Evolutionary conservation across 2,888 invertebrate genomes (phyloP).

Genomic region (Eupithecia vulgata): DNA sequence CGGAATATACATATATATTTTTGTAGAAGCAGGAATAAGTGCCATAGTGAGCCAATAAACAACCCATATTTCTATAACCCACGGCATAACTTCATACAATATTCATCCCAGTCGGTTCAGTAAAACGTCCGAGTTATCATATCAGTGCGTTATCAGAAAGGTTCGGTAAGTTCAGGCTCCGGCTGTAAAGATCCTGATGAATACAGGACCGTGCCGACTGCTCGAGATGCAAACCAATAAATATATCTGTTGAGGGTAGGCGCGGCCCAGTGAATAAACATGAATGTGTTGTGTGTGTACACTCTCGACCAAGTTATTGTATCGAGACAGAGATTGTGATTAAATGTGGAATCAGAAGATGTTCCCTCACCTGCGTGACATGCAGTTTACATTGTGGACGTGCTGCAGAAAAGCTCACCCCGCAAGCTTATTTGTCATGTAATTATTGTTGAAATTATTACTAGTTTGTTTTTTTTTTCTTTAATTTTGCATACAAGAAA

Average conservation of each 20-base stretch:
- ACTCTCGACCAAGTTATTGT: conserved; percentile 43
- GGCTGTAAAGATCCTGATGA: conserved; percentile 74
- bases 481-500: too few species aligned
- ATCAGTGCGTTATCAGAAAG: conserved; percentile 29
- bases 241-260: conserved; percentile 68
- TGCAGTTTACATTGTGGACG: not conserved
- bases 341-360: not conserved
- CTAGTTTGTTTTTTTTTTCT: not conserved
- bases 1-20: not conserved
- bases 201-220: conserved; percentile 60
- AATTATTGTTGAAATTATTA: not conserved
- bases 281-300: conserved; percentile 52
- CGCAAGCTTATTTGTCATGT: not conserved
- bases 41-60: not conserved
- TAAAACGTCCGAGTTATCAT: conserved; percentile 42
- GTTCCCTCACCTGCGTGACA: too few species aligned
- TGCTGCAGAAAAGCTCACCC: too few species aligned
- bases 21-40: not conserved
- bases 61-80: not conserved
- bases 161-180: conserved; percentile 35
- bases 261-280: conserved; percentile 62
- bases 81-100: conserved; percentile 7
- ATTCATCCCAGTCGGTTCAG: conserved; percentile 9
- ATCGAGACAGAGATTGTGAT: not conserved
- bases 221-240: conserved; percentile 72